Conservation (phyloP, 2,888 invertebrate species). For the Cecidostiba fungosa region DNA sequence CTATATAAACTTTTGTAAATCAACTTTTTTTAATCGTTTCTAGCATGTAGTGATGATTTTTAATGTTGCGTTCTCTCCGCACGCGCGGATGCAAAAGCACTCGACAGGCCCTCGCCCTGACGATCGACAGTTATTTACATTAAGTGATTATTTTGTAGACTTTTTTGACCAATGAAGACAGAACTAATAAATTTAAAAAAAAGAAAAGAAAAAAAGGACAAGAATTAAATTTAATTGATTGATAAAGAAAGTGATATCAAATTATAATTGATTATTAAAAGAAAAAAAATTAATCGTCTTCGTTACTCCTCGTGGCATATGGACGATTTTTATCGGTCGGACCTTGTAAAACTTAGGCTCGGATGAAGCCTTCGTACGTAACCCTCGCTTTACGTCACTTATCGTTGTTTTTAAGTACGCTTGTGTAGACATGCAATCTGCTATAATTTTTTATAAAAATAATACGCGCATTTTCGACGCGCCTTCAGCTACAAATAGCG, state of each 20-base stretch:
- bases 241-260: constrained; percentile 18
- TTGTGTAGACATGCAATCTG: constrained; percentile 44
- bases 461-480: constrained; percentile 29
- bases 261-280: constrained; percentile 1
- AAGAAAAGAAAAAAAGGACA: background rate
- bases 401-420: constrained; percentile 55
- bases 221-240: constrained; percentile 10
- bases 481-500: constrained; percentile 20
- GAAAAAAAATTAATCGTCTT: constrained; percentile 36
- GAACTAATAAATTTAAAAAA: constrained; percentile 11
- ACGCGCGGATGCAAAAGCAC: constrained; percentile 1
- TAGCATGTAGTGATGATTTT: constrained; percentile 33
- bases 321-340: constrained; percentile 58
- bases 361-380: constrained; percentile 52
- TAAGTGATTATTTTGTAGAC: constrained; percentile 46
- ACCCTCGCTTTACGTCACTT: constrained; percentile 51
- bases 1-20: constrained; percentile 22
- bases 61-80: constrained; percentile 46
- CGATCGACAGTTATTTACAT: constrained; percentile 38
- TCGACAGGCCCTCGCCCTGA: constrained; percentile 50
- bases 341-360: constrained; percentile 48
- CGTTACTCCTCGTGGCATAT: constrained; percentile 57
- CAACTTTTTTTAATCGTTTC: background rate
- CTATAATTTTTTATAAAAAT: constrained; percentile 36
- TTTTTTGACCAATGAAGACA: constrained; percentile 51